Evolutionary conservation across 2,797 vertebrate genomes (phyloP).

Genomic region (Tolypeutes matacus): DNA sequence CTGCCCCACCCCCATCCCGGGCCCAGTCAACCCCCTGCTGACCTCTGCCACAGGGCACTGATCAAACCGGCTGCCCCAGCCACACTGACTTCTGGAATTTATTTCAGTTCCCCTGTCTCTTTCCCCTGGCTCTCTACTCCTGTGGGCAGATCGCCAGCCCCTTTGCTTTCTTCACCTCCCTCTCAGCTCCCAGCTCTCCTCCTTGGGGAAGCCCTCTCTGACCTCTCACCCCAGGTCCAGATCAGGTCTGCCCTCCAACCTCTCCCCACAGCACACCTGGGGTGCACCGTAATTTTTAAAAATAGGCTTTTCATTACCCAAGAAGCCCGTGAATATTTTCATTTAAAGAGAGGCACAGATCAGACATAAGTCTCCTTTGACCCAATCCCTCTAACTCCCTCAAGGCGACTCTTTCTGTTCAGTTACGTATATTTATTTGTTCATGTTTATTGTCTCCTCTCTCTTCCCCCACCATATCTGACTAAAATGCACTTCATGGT

Average conservation of each 20-base stretch:
- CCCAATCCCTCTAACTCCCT: neutral
- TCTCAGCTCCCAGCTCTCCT: neutral
- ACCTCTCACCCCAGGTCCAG: neutral
- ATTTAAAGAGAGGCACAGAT: neutral
- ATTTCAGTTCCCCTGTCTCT: neutral
- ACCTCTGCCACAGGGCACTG: accelerated
- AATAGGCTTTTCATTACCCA: neutral
- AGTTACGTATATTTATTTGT: no score
- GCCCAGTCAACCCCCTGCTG: no score
- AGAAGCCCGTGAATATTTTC: neutral
- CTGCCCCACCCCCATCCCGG: accelerated
- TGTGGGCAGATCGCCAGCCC: neutral
- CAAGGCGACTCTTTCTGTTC: neutral
- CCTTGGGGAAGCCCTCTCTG: neutral
- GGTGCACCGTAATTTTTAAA: neutral
- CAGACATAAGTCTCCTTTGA: no score
- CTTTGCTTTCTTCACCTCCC: neutral
- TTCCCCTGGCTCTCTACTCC: neutral
- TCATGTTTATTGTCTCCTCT: no score
- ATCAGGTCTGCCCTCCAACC: neutral
- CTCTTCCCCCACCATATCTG: neutral
- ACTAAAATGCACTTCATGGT: neutral
- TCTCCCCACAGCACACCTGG: neutral
- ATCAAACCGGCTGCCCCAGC: neutral
- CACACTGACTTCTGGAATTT: neutral